These are phyloP conservation scores for Mythimna loreyi DNA, from an alignment of 2,888 invertebrate species.

Conservation along the genomic window DNA sequence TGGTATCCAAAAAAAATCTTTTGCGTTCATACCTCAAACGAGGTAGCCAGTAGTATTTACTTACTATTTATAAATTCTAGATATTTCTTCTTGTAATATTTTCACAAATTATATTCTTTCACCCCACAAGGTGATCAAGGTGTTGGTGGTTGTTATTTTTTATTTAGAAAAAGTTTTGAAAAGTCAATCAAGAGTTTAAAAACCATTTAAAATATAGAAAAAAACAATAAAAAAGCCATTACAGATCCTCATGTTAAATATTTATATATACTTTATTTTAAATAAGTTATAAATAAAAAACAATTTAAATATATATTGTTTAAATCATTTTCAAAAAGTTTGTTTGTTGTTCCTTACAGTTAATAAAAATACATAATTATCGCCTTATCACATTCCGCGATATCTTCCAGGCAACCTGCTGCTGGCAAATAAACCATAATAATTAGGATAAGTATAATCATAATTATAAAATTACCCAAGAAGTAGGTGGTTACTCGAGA, in stretches of 20 bases:
- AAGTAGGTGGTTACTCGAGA: slow-evolving; percentile 13
- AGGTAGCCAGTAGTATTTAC: background rate
- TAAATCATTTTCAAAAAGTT: too few species aligned
- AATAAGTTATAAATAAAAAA: background rate
- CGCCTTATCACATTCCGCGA: too few species aligned
- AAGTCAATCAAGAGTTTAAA: slow-evolving; percentile 4
- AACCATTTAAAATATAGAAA: background rate
- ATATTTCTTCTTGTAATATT: too few species aligned
- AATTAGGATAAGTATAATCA: background rate
- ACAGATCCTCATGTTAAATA: too few species aligned
- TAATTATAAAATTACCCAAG: background rate
- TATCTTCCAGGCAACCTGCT: background rate
- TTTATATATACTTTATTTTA: background rate
- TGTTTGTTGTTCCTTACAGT: too few species aligned
- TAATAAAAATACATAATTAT: background rate
- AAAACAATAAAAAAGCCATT: background rate
- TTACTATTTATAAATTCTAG: background rate
- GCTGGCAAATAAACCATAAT: background rate
- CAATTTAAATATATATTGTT: too few species aligned
- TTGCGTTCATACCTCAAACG: background rate
- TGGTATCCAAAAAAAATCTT: background rate
- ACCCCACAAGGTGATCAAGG: too few species aligned
- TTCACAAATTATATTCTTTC: too few species aligned
- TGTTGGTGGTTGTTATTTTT: too few species aligned
- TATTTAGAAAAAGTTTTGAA: background rate